Percentiles rank a stretch among this genome's conserved stretches.
phyloP scores from a whole-genome alignment of 92 coral and sea anemone genomes.

The Epizoanthus stellaris region DNA sequence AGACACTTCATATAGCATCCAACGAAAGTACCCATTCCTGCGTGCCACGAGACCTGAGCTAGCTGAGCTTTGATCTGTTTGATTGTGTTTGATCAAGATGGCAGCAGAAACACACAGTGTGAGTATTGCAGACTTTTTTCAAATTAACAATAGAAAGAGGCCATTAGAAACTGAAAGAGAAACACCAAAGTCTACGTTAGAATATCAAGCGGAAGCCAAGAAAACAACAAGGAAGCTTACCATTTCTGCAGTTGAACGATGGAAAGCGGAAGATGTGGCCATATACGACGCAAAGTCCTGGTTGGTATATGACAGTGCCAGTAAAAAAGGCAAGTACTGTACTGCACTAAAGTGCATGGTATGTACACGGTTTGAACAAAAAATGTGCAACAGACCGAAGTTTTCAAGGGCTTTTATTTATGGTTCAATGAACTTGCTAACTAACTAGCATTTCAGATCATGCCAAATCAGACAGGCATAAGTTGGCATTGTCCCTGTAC shows the following conservation, averaged over 20 bases:
- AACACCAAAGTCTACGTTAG: too few species aligned
- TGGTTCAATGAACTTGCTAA: conserved; percentile 55
- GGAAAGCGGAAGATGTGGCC: conserved; percentile 51
- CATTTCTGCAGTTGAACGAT: conserved; percentile 49
- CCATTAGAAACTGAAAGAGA: too few species aligned
- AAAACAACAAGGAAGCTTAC: background rate
- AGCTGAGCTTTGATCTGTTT: too few species aligned
- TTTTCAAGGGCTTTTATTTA: conserved; percentile 58
- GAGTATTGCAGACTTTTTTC: too few species aligned
- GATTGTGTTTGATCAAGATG: too few species aligned
- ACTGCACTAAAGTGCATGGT: conserved; percentile 46
- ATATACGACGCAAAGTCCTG: conserved; percentile 46
- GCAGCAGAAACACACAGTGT: too few species aligned
- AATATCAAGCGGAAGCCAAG: too few species aligned
- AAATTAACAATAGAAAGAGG: too few species aligned
- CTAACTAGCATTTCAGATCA: conserved; percentile 51
- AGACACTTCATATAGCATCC: background rate
- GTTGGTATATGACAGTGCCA: conserved; percentile 44
- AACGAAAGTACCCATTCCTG: background rate
- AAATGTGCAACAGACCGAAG: conserved; percentile 46
- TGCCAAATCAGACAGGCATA: conserved; percentile 54
- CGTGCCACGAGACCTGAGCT: too few species aligned
- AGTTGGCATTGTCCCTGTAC: conserved; percentile 45
- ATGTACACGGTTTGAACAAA: conserved; percentile 53
- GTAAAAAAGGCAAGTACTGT: conserved; percentile 43